Conservation (phyloP, 2,888 invertebrate genomes). For the Timema cristinae region DNA sequence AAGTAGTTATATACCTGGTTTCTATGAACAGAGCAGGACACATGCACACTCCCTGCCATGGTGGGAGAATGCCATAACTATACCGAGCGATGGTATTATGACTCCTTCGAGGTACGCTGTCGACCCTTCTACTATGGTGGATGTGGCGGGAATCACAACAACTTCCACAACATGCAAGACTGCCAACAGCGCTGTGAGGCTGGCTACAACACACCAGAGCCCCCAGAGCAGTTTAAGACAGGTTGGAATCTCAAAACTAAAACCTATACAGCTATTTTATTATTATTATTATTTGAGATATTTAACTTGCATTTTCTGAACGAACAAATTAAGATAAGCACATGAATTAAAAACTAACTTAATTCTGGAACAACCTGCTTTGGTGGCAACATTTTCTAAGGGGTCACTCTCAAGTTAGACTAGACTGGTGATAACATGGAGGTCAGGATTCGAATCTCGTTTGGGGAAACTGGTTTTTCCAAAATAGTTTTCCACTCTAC, state of each 20-base stretch:
- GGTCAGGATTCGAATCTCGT: no score
- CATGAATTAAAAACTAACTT: no score
- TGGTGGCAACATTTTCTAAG: no score
- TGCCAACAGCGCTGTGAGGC: slow-evolving; percentile 63
- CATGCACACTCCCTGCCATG: slow-evolving; percentile 71
- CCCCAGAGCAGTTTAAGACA: slow-evolving; percentile 40
- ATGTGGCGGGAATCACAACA: slow-evolving; percentile 88
- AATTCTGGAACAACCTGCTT: no score
- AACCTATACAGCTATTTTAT: no score
- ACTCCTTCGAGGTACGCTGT: slow-evolving; percentile 69
- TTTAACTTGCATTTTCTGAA: no score
- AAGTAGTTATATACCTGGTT: background rate
- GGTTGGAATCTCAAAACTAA: slow-evolving; percentile 35
- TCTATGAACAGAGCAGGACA: slow-evolving; percentile 54
- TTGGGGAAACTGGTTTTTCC: no score
- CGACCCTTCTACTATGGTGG: slow-evolving; percentile 84
- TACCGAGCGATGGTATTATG: slow-evolving; percentile 75
- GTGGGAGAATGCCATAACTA: slow-evolving; percentile 76
- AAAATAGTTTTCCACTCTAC: no score
- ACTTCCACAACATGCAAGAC: slow-evolving; percentile 64
- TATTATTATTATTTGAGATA: no score
- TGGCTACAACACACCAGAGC: slow-evolving; percentile 44
- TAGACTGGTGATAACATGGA: no score
- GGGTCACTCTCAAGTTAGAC: no score
- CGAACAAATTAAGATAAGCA: no score